Conservation (phyloP, 2,888 invertebrate species). For the Lochmaea capreae region DNA sequence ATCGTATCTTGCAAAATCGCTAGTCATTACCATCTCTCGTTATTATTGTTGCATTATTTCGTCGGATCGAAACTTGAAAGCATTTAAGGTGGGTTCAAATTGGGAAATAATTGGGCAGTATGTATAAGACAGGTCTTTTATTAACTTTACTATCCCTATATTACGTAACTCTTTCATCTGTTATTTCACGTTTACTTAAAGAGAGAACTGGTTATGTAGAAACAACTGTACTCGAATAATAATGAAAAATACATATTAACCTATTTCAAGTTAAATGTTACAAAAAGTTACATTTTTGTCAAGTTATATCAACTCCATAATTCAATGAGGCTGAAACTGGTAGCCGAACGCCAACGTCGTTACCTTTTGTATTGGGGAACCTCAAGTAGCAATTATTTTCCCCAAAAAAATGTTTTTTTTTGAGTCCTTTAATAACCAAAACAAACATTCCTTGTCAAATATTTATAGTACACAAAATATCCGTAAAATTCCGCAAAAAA, state of each 20-base stretch:
- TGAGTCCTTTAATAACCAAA: too few species aligned
- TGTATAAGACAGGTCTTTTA: constrained; percentile 1
- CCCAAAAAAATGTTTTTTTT: too few species aligned
- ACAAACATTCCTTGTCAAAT: too few species aligned
- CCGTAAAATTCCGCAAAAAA: too few species aligned
- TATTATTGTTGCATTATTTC: constrained; percentile 31
- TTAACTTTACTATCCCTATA: not conserved
- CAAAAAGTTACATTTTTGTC: too few species aligned
- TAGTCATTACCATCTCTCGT: constrained; percentile 41
- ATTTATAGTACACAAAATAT: too few species aligned
- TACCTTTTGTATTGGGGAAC: too few species aligned
- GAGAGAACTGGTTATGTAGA: not conserved
- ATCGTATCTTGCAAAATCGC: constrained; percentile 42
- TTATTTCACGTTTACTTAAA: not conserved
- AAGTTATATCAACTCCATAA: too few species aligned
- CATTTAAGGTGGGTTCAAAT: constrained; percentile 21
- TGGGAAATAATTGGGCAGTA: constrained; percentile 23
- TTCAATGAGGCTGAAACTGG: too few species aligned
- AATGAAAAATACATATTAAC: not conserved
- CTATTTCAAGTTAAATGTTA: not conserved
- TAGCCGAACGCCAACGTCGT: too few species aligned
- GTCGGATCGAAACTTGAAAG: constrained; percentile 30
- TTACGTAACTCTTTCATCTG: not conserved
- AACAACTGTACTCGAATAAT: not conserved
- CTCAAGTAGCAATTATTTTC: too few species aligned